Percentiles rank a stretch among this genome's conserved stretches.
Conservation (phyloP, 1,140 invertebrate genomes). For the Cherax quadricarinatus region DNA sequence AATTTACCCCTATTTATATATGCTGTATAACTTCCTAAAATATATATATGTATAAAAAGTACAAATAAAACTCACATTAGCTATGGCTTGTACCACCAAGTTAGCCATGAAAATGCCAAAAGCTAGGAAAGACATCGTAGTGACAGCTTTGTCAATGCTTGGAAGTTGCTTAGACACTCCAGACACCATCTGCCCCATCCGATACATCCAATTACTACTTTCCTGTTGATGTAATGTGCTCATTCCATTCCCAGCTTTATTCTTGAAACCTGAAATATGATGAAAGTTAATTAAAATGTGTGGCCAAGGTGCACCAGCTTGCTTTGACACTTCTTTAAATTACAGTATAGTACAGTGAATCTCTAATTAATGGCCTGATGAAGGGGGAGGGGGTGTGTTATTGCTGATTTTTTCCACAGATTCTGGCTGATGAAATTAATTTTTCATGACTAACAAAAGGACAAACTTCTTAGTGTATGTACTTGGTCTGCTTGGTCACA, state of each 20-base stretch:
- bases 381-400: too few species aligned
- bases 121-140: slow-evolving; percentile 52
- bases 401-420: too few species aligned
- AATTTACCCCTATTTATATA: too few species aligned
- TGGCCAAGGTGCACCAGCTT: not conserved
- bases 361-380: too few species aligned
- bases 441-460: too few species aligned
- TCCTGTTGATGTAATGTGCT: not conserved
- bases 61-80: slow-evolving; percentile 8
- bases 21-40: too few species aligned
- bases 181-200: slow-evolving; percentile 6
- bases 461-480: too few species aligned
- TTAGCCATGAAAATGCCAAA: slow-evolving; percentile 56
- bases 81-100: slow-evolving; percentile 28
- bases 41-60: too few species aligned
- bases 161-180: slow-evolving; percentile 35
- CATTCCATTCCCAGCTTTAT: not conserved
- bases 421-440: too few species aligned
- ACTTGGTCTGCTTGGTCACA: not conserved
- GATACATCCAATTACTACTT: slow-evolving; percentile 14
- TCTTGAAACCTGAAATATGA: not conserved
- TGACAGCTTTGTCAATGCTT: slow-evolving; percentile 30
- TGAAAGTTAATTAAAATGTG: not conserved
- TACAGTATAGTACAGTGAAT: too few species aligned
- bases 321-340: not conserved